A percentile compares a stretch with the other conserved stretches of the same genome.
phyloP scores from a whole-genome alignment of 2,888 invertebrate species.

The Synergus itoensis region DNA sequence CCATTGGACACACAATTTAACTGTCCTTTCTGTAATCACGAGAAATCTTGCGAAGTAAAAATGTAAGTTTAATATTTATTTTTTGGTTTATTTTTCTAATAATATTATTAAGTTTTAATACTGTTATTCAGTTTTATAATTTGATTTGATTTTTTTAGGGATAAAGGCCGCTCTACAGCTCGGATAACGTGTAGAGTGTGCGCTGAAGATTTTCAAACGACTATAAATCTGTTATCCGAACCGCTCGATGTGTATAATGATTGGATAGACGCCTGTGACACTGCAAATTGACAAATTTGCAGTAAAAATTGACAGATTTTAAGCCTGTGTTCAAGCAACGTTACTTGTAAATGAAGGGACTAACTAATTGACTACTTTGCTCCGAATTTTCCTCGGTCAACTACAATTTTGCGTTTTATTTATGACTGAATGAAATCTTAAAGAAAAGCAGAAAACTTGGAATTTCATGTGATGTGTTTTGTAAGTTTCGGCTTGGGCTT shows the following conservation, averaged over 20 bases:
- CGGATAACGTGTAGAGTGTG: constrained; percentile 97
- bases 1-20: constrained; percentile 98
- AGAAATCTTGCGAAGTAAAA: constrained; percentile 99
- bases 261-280: constrained; percentile 99
- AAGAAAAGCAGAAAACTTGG: neutral
- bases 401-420: neutral
- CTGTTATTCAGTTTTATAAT: constrained; percentile 42
- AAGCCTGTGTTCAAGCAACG: neutral
- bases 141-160: constrained; percentile 83
- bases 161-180: constrained; percentile 95
- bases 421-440: neutral
- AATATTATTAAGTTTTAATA: constrained; percentile 13
- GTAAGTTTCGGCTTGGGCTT: neutral
- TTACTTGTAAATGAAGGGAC: neutral
- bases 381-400: neutral
- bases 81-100: constrained; percentile 22
- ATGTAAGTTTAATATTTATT: constrained; percentile 84
- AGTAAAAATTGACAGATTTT: neutral
- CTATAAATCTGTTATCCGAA: constrained; percentile 97
- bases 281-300: constrained; percentile 84
- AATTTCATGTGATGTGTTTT: neutral
- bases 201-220: constrained; percentile 97
- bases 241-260: constrained; percentile 99
- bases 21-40: constrained; percentile 99
- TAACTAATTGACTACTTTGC: neutral